These are phyloP conservation scores for Phocoena sinus DNA, from an alignment of 2,113 vertebrate genomes.

Conservation along the genomic window DNA sequence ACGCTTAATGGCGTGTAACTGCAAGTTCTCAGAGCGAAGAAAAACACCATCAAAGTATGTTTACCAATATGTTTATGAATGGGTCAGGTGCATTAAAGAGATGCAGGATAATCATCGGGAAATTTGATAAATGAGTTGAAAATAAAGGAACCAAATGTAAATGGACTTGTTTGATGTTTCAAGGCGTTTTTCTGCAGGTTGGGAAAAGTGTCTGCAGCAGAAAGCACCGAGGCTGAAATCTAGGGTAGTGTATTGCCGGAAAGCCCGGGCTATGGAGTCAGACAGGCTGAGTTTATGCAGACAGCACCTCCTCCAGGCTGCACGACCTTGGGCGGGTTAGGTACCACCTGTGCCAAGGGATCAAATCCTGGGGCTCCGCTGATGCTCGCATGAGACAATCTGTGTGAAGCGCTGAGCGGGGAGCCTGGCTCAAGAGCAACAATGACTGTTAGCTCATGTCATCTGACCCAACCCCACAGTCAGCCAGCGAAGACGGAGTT, in stretches of 20 bases:
- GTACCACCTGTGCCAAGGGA: accelerated
- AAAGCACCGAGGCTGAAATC: not conserved
- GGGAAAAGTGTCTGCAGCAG: not conserved
- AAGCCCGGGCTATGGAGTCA: accelerated
- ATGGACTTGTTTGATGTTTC: not conserved
- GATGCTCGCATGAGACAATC: accelerated
- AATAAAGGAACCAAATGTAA: not conserved
- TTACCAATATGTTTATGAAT: not conserved
- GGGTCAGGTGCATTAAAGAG: not conserved
- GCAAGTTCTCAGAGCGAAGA: not conserved
- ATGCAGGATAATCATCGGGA: not conserved
- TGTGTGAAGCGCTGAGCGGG: accelerated
- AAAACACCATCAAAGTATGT: not conserved
- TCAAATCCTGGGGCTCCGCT: accelerated
- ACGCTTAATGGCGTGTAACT: not conserved
- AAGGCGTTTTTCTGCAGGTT: not conserved
- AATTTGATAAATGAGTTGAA: not conserved
- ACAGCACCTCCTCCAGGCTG: accelerated
- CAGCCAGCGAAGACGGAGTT: accelerated
- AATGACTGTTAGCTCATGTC: accelerated
- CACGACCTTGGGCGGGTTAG: not conserved
- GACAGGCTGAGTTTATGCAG: accelerated
- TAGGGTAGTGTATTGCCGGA: accelerated
- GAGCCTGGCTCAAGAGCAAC: accelerated
- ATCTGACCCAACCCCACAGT: accelerated